These are phyloP conservation scores for Gephyroberyx darwinii DNA, from an alignment of 2,797 vertebrate genomes.

Conservation along the genomic window DNA sequence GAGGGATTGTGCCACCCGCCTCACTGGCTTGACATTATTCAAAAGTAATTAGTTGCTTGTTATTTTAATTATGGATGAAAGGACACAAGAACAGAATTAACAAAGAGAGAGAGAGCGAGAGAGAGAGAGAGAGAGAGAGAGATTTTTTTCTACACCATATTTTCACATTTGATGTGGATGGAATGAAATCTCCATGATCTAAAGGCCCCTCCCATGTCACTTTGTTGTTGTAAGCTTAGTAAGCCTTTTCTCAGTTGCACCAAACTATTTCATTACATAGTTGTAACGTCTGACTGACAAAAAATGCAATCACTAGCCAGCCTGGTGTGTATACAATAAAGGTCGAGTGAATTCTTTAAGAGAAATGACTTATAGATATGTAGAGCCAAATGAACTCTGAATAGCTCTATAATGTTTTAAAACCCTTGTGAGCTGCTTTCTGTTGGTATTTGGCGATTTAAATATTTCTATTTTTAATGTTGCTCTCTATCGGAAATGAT, in stretches of 20 bases:
- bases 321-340: neutral
- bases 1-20: conserved; percentile 69
- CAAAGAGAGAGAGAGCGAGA: conserved; percentile 21
- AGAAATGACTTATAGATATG: too few species aligned
- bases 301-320: neutral
- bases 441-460: neutral
- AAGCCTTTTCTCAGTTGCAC: conserved; percentile 13
- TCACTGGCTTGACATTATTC: conserved; percentile 75
- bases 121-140: conserved; percentile 1
- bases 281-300: neutral
- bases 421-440: neutral
- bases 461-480: neutral
- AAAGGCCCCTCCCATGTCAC: neutral
- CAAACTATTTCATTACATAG: conserved; percentile 1
- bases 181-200: neutral
- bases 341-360: too few species aligned
- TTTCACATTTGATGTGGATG: conserved; percentile 23
- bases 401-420: neutral
- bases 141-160: neutral
- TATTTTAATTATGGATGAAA: conserved; percentile 77
- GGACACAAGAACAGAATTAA: conserved; percentile 68
- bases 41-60: conserved; percentile 79
- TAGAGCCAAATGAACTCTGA: neutral
- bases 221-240: conserved; percentile 10
- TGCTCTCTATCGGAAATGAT: neutral